These are phyloP conservation scores for Chrysopa pallens DNA, from an alignment of 1,140 invertebrate species.

Conservation along the genomic window DNA sequence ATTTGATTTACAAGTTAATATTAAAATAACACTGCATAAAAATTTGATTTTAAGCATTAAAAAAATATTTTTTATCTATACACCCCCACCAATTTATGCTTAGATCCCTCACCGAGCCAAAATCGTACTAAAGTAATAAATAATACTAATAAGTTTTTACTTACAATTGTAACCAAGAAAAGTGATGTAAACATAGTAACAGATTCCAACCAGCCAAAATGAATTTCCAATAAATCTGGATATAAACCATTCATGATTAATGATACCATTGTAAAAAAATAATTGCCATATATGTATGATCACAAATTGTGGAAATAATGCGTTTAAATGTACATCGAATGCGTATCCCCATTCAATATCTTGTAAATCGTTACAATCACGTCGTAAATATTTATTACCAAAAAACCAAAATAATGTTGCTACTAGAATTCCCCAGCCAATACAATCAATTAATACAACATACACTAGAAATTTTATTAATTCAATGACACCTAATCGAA, in stretches of 20 bases:
- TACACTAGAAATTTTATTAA: slow-evolving; percentile 81
- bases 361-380: slow-evolving; percentile 36
- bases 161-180: slow-evolving; percentile 95
- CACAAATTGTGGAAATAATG: slow-evolving; percentile 88
- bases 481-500: slow-evolving; percentile 53
- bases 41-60: too few relatives aligned
- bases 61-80: too few relatives aligned
- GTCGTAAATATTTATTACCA: slow-evolving; percentile 73
- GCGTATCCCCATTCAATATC: slow-evolving; percentile 98
- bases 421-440: slow-evolving; percentile 69
- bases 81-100: too few relatives aligned
- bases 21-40: too few relatives aligned
- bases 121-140: too few relatives aligned
- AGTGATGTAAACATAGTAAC: slow-evolving; percentile 94
- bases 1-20: too few relatives aligned
- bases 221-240: slow-evolving; percentile 80
- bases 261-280: slow-evolving; percentile 75
- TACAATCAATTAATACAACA: slow-evolving; percentile 88
- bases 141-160: slow-evolving; percentile 21
- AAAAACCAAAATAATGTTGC: slow-evolving; percentile 84
- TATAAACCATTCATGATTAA: slow-evolving; percentile 54
- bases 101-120: too few relatives aligned
- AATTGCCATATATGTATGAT: slow-evolving; percentile 87
- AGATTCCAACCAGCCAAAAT: slow-evolving; percentile 79
- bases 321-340: slow-evolving; percentile 98